phyloP scores from a whole-genome alignment of 2,113 vertebrate species.

The Ursus arctos region DNA sequence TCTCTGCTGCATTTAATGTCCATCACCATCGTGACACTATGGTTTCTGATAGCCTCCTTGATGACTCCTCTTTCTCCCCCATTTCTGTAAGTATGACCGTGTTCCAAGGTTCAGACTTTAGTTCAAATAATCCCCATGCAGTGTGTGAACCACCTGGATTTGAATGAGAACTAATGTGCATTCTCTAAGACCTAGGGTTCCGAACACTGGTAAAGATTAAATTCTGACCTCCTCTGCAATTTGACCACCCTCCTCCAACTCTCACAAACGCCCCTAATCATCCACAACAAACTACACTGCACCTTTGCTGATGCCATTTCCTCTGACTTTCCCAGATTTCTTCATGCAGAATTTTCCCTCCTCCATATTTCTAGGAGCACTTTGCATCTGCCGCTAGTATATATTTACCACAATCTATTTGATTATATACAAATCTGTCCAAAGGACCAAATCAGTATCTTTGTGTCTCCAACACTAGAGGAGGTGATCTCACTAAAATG shows the following conservation, averaged over 20 bases:
- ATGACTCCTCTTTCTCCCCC: neutral
- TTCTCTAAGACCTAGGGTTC: neutral
- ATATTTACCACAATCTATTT: neutral
- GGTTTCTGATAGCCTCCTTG: neutral
- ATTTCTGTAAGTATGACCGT: neutral
- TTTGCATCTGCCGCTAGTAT: neutral
- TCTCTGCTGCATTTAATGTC: neutral
- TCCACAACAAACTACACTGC: neutral
- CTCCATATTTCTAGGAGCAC: neutral
- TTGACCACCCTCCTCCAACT: neutral
- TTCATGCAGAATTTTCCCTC: neutral
- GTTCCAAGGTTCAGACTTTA: neutral
- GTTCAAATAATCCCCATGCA: neutral
- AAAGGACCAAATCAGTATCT: neutral
- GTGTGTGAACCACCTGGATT: neutral
- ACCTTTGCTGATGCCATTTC: neutral
- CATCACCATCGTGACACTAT: neutral
- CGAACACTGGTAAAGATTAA: neutral
- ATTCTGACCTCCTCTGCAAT: neutral
- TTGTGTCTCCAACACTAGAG: neutral
- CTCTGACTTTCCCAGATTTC: neutral
- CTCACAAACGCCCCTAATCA: neutral
- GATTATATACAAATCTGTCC: neutral
- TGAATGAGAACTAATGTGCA: neutral
- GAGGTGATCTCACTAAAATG: neutral